phyloP scores from a whole-genome alignment of 92 coral and sea anemone genomes.

The Paragorgia papillata region DNA sequence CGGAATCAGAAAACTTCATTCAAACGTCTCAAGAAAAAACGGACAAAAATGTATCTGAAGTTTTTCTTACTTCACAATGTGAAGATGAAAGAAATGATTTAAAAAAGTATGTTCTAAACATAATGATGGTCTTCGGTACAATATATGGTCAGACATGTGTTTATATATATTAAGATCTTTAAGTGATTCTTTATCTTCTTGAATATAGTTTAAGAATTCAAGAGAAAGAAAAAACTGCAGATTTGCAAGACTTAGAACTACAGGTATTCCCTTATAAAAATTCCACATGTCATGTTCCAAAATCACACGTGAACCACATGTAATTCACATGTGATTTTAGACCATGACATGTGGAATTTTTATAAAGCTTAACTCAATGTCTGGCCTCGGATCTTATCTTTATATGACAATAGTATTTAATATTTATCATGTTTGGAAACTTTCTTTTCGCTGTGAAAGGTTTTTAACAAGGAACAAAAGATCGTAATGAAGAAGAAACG shows the following conservation, averaged over 20 bases:
- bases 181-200: not conserved
- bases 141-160: too few relatives aligned
- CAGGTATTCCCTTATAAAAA: constrained; percentile 10
- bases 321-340: too few relatives aligned
- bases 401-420: too few relatives aligned
- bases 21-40: not conserved
- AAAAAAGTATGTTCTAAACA: constrained; percentile 12
- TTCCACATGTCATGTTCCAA: not conserved
- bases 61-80: not conserved
- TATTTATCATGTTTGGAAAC: too few relatives aligned
- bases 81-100: not conserved
- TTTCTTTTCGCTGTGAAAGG: too few relatives aligned
- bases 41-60: not conserved
- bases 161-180: too few relatives aligned
- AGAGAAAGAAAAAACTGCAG: not conserved
- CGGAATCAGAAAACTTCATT: constrained; percentile 3
- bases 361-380: too few relatives aligned
- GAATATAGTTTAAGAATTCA: not conserved
- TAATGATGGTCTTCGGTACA: too few relatives aligned
- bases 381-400: too few relatives aligned
- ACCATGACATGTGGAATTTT: too few relatives aligned
- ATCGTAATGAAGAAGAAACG: constrained; percentile 65
- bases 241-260: constrained; percentile 28
- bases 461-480: constrained; percentile 62
- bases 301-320: too few relatives aligned